These are phyloP conservation scores for Sturmia bella DNA, from an alignment of 2,888 invertebrate species.

Conservation along the genomic window DNA sequence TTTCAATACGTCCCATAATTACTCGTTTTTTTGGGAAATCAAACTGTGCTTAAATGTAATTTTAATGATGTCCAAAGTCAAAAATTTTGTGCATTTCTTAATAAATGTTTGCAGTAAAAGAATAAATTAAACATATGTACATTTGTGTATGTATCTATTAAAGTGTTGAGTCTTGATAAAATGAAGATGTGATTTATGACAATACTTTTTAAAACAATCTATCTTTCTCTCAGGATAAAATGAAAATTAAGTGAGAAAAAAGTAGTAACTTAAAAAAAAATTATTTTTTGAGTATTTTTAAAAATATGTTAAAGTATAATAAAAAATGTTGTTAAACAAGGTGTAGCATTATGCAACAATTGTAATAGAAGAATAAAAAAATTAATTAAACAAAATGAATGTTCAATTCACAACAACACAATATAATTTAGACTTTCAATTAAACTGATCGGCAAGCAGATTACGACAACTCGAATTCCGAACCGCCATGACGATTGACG, in stretches of 20 bases:
- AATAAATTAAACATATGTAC: conserved; percentile 3
- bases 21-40: too few species aligned
- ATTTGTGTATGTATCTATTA: not conserved
- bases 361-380: conserved; percentile 3
- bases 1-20: too few species aligned
- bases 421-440: not conserved
- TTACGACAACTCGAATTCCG: too few species aligned
- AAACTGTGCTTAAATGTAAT: too few species aligned
- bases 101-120: not conserved
- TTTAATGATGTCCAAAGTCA: too few species aligned
- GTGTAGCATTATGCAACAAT: not conserved
- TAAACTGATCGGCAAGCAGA: too few species aligned
- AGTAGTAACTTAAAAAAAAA: not conserved
- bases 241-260: not conserved
- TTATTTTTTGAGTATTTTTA: too few species aligned
- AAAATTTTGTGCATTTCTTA: not conserved
- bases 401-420: conserved; percentile 20
- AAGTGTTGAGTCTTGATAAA: too few species aligned
- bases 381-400: conserved; percentile 10
- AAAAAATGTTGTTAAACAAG: conserved; percentile 18
- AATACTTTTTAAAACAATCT: too few species aligned
- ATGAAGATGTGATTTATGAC: too few species aligned
- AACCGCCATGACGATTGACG: too few species aligned
- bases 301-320: not conserved
- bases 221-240: conserved; percentile 10